Evolutionary conservation across 53 echinoderm and acorn worm genomes (phyloP).

Genomic region (Pentamera pediparva): DNA sequence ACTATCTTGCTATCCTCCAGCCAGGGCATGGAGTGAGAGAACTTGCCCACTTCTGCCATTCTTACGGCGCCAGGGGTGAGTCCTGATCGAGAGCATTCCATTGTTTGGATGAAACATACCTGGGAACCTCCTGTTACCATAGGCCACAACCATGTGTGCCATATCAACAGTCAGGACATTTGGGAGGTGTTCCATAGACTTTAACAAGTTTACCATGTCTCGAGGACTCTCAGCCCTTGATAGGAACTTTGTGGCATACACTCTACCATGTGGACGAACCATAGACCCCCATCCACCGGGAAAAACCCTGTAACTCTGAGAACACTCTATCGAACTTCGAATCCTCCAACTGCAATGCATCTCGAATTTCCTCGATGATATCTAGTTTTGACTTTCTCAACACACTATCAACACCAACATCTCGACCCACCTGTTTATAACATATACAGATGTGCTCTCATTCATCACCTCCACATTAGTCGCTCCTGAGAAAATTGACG

Average conservation of each 20-base stretch:
- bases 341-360: not conserved
- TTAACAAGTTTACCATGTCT: constrained; percentile 1
- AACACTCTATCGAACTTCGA: constrained; percentile 4
- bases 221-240: constrained; percentile 7
- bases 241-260: not conserved
- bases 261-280: not conserved
- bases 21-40: not conserved
- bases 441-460: not conserved
- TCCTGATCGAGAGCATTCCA: not conserved
- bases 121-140: constrained; percentile 11
- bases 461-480: not conserved
- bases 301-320: not conserved
- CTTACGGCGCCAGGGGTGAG: not conserved
- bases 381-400: constrained; percentile 23
- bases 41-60: not conserved
- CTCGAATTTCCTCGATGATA: constrained; percentile 16
- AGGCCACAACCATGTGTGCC: constrained; percentile 19
- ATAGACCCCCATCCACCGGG: constrained; percentile 1
- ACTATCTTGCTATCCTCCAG: not conserved
- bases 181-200: constrained; percentile 13
- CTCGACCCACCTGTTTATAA: not conserved
- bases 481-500: not conserved
- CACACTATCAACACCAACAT: not conserved
- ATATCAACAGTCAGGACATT: constrained; percentile 25
- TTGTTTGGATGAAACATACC: constrained; percentile 5